These are phyloP conservation scores for Pachydiplax longipennis DNA, from an alignment of 2,888 invertebrate species.

Conservation along the genomic window DNA sequence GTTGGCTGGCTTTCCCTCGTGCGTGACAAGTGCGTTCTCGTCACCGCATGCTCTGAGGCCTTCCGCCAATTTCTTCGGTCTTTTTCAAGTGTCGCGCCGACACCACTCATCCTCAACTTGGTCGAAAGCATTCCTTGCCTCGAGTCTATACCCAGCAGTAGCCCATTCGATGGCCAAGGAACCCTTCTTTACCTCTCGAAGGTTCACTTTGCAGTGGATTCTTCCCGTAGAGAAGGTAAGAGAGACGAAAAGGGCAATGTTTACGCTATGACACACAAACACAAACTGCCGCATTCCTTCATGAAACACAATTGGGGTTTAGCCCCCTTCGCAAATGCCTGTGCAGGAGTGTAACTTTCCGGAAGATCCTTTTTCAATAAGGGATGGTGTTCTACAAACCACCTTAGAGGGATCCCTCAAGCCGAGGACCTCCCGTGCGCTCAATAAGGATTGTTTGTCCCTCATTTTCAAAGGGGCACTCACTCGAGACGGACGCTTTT, in stretches of 20 bases:
- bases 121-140: background rate
- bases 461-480: background rate
- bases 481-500: background rate
- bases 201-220: background rate
- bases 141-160: background rate
- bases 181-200: background rate
- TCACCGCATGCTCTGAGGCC: background rate
- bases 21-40: background rate
- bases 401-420: background rate
- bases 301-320: background rate
- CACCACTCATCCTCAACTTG: background rate
- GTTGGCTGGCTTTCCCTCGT: background rate
- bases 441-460: background rate
- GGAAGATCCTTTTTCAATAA: background rate
- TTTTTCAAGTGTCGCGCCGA: background rate
- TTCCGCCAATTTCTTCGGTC: constrained; percentile 5
- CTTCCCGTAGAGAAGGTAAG: background rate
- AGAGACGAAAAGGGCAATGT: constrained; percentile 1
- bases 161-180: background rate
- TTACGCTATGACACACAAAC: constrained; percentile 44
- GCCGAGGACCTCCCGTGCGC: background rate
- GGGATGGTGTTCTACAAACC: background rate
- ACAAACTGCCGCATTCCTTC: constrained; percentile 32
- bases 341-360: background rate
- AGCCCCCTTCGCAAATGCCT: background rate